Evolutionary conservation across 2,113 vertebrate species (phyloP).

Genomic region (Silurus asotus): DNA sequence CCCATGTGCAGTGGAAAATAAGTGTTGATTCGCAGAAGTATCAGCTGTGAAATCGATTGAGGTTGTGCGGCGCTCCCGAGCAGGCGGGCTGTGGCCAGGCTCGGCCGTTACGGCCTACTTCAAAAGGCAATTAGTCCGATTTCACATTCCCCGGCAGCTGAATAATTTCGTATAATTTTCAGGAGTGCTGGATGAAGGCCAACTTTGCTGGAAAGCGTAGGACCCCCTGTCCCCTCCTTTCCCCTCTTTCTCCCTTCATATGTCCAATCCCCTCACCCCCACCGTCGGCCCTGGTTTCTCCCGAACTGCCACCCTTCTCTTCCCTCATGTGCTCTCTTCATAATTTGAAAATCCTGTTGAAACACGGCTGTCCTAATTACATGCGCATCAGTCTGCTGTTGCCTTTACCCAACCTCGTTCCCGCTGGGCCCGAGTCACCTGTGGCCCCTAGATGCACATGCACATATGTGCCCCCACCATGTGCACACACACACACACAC

Average conservation of each 20-base stretch:
- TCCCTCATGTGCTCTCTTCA: slow-evolving; percentile 53
- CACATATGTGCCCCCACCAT: too few relatives aligned
- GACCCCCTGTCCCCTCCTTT: slow-evolving; percentile 61
- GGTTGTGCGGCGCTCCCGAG: slow-evolving; percentile 44
- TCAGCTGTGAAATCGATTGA: slow-evolving; percentile 67
- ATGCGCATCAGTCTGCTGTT: slow-evolving; percentile 81
- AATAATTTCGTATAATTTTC: slow-evolving; percentile 88
- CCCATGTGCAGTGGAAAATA: slow-evolving; percentile 56
- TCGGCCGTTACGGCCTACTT: slow-evolving; percentile 71
- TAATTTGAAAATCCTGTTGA: slow-evolving; percentile 86
- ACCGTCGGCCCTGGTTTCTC: slow-evolving; percentile 26
- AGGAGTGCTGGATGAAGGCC: slow-evolving; percentile 82
- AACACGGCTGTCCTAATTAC: slow-evolving; percentile 87
- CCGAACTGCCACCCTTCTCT: slow-evolving; percentile 24
- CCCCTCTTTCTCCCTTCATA: slow-evolving; percentile 59
- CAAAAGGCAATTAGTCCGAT: slow-evolving; percentile 87
- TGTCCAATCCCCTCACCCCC: slow-evolving; percentile 24
- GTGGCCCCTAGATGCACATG: slow-evolving; percentile 69
- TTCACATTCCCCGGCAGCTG: slow-evolving; percentile 85
- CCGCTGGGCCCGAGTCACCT: slow-evolving; percentile 81
- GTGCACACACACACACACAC: slow-evolving; percentile 62
- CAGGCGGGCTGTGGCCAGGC: slow-evolving; percentile 47
- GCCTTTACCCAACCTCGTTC: slow-evolving; percentile 77
- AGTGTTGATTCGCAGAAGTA: slow-evolving; percentile 60
- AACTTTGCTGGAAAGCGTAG: slow-evolving; percentile 82